A percentile compares a stretch with the other conserved stretches of the same genome.
phyloP scores from a whole-genome alignment of 2,888 invertebrate species.

The Lissocephala sabroskyi region DNA sequence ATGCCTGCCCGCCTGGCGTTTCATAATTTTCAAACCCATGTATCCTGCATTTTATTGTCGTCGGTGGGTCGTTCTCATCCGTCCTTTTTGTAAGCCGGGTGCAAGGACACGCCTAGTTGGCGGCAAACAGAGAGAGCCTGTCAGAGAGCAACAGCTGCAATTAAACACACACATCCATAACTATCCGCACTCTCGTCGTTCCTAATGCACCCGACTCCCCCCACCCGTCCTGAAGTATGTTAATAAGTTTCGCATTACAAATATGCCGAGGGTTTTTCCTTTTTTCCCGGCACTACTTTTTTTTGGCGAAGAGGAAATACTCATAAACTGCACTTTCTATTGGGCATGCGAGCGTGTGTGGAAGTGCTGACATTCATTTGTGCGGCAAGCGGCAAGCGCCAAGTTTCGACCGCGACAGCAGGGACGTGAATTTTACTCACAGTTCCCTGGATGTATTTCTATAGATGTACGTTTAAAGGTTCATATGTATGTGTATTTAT shows the following conservation, averaged over 20 bases:
- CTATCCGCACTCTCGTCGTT: neutral
- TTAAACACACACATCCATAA: slow-evolving; percentile 28
- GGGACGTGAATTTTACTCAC: too few species aligned
- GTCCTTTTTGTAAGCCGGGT: neutral
- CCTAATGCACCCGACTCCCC: slow-evolving; percentile 53
- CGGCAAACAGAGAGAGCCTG: neutral
- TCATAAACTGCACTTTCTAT: slow-evolving; percentile 48
- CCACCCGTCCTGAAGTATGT: slow-evolving; percentile 57
- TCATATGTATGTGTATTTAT: slow-evolving; percentile 33
- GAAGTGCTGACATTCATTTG: neutral
- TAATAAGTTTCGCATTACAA: slow-evolving; percentile 56
- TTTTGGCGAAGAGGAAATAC: slow-evolving; percentile 28
- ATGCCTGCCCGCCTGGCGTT: slow-evolving; percentile 11
- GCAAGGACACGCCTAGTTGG: slow-evolving; percentile 4
- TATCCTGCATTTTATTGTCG: slow-evolving; percentile 49
- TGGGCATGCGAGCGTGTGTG: slow-evolving; percentile 4
- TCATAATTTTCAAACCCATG: slow-evolving; percentile 45
- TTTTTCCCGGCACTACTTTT: slow-evolving; percentile 5
- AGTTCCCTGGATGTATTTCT: neutral
- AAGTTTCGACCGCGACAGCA: too few species aligned
- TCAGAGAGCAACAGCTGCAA: slow-evolving; percentile 27
- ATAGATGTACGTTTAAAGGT: slow-evolving; percentile 11
- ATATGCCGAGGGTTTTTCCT: slow-evolving; percentile 13
- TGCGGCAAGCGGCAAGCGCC: too few species aligned
- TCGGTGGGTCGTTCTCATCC: neutral